A percentile compares a stretch with the other conserved stretches of the same genome.
Conservation (phyloP, 2,797 vertebrate genomes). For the Crocodylus rhombifer region DNA sequence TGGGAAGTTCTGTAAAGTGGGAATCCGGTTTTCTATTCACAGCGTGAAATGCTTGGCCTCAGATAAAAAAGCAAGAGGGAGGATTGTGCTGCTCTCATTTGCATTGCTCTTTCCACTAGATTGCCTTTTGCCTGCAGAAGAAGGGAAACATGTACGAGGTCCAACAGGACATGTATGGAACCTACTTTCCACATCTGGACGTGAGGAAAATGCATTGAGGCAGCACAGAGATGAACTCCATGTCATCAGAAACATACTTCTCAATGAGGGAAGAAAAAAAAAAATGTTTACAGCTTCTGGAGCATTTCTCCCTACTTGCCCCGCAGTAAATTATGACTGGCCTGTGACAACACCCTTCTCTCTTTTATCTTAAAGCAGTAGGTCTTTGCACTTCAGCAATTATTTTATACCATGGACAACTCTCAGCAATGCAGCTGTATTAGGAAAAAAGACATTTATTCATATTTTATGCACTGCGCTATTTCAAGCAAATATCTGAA, state of each 20-base stretch:
- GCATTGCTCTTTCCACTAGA: conserved; percentile 24
- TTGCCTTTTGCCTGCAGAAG: conserved; percentile 48
- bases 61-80: neutral
- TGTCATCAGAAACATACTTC: neutral
- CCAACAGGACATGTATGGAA: conserved; percentile 34
- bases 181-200: conserved; percentile 69
- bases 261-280: conserved; percentile 37
- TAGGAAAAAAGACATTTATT: neutral
- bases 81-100: neutral
- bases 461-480: neutral
- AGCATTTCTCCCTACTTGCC: neutral
- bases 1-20: neutral
- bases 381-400: conserved; percentile 6
- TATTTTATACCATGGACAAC: neutral
- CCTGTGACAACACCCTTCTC: neutral
- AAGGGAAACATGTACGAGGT: conserved; percentile 64
- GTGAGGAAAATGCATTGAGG: conserved; percentile 56
- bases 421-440: neutral
- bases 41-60: fast-evolving
- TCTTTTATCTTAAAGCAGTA: neutral
- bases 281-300: neutral
- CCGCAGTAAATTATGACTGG: conserved; percentile 45
- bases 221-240: neutral
- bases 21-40: neutral
- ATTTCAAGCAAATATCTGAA: neutral